Evolutionary conservation across 1,140 invertebrate genomes (phyloP), one percentile per base, ranked within the genome.

Genomic region (Cephus cinctus): DNA sequence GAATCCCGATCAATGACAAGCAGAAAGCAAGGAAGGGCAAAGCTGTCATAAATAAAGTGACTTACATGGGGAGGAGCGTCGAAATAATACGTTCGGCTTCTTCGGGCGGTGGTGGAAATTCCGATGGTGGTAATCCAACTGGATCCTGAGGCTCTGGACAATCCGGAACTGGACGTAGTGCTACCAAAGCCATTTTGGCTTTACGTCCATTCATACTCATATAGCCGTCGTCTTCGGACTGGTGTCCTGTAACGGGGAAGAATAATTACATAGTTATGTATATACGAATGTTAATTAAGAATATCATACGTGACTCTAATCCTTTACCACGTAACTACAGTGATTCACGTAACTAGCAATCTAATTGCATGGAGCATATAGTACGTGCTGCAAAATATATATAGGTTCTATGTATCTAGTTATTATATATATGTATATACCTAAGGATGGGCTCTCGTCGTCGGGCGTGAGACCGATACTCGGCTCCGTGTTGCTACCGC

Each of bases 141-240:
- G 77, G 74, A 61, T 84, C 81, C 61, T 83, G 81, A 44, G 81
- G 73, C 53, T 77, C 73, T 21, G 77, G 76, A 50, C 74, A 81
- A 61, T 85, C 84, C 57, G 82, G 82, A 58, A 84, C 80, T 53
- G 83, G 83, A 74, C 83, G 82, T 66, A 86, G 79, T 61, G 81
- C 73, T 59, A 76, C 78, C 67, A 85, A 69, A 61, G 81, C 82
- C 77, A 86, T 86, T 67, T 85, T 86, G 47, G 84, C 80, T 78
- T 85, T 83, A 69, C 87, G 83, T 54, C 88, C 88, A 83, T 90
- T 91, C 81, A 90, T 89, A 75, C 87, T 90, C 87, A 90, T 90
- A 74, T 91, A 91, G 70, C 88, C 88, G 82, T 91, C 88, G 81
- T 91, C 88, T 71, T 91, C 88, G 27, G 88, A 90, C 68, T 89